Conservation (phyloP, 2,113 vertebrate genomes). For the Ramphastos sulfuratus region DNA sequence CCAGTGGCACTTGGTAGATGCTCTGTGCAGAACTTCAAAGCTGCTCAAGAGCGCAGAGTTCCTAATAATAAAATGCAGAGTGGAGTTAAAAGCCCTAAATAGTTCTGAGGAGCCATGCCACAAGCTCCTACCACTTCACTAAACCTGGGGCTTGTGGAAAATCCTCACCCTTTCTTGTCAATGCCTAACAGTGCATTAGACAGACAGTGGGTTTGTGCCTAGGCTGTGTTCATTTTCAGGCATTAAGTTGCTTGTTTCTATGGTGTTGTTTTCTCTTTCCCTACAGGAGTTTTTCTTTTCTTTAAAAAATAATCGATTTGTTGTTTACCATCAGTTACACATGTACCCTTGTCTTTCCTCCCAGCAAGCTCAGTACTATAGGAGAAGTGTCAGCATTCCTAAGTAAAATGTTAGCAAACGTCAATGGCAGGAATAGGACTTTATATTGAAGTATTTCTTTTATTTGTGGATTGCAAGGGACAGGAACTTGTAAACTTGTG, state of each 20-base stretch:
- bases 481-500: neutral
- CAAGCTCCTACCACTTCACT: too few species aligned
- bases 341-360: conserved; percentile 8
- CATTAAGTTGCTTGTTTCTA: neutral
- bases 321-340: conserved; percentile 12
- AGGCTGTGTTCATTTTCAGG: neutral
- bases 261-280: neutral
- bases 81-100: neutral
- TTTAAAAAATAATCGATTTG: neutral
- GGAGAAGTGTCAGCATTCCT: conserved; percentile 33
- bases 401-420: neutral
- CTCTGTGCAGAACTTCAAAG: neutral
- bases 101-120: neutral
- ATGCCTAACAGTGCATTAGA: neutral
- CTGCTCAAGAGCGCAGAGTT: neutral
- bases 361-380: neutral
- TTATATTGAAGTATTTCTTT: neutral
- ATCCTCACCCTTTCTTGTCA: neutral
- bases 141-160: neutral
- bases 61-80: too few species aligned
- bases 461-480: neutral
- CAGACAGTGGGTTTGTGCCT: neutral
- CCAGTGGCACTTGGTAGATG: neutral
- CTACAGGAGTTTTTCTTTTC: neutral
- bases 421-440: neutral